These are phyloP conservation scores for Lochmaea crataegi DNA, from an alignment of 2,888 invertebrate species.

Conservation along the genomic window DNA sequence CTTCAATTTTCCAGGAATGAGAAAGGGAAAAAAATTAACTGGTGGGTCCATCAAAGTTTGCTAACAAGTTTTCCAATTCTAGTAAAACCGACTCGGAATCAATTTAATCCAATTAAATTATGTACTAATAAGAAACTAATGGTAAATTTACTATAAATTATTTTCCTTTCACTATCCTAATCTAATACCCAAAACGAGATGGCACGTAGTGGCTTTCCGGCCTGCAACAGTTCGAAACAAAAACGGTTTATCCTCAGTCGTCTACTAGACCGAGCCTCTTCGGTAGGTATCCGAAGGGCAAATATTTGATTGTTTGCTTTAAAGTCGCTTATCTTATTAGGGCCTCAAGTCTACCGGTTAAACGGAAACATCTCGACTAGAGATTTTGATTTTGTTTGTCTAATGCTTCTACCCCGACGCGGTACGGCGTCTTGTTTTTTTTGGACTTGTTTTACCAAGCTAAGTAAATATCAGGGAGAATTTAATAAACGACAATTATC, in stretches of 20 bases:
- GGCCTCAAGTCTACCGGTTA: conserved; percentile 44
- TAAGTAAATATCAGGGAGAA: conserved; percentile 16
- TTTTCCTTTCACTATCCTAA: not conserved
- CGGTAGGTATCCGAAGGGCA: conserved; percentile 36
- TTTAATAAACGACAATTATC: conserved; percentile 14
- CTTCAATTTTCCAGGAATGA: too few relatives aligned
- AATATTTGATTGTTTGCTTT: conserved; percentile 53
- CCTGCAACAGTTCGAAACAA: conserved; percentile 8
- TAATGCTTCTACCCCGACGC: conserved; percentile 35
- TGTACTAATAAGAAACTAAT: not conserved
- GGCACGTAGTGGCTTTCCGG: not conserved
- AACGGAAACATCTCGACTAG: conserved; percentile 51
- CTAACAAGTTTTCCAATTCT: too few relatives aligned
- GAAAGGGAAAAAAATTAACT: too few relatives aligned
- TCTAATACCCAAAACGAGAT: not conserved
- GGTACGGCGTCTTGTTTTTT: conserved; percentile 36
- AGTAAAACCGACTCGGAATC: too few relatives aligned
- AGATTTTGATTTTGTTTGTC: conserved; percentile 50
- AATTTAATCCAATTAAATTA: too few relatives aligned
- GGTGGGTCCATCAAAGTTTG: too few relatives aligned
- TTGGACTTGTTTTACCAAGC: conserved; percentile 6
- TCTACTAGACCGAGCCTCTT: conserved; percentile 26
- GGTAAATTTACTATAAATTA: not conserved
- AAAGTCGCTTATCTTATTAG: conserved; percentile 58
- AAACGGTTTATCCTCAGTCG: conserved; percentile 30